Base-by-base conservation (phyloP, 2,113 vertebrate genomes). In the Platichthys stellatus region DNA sequence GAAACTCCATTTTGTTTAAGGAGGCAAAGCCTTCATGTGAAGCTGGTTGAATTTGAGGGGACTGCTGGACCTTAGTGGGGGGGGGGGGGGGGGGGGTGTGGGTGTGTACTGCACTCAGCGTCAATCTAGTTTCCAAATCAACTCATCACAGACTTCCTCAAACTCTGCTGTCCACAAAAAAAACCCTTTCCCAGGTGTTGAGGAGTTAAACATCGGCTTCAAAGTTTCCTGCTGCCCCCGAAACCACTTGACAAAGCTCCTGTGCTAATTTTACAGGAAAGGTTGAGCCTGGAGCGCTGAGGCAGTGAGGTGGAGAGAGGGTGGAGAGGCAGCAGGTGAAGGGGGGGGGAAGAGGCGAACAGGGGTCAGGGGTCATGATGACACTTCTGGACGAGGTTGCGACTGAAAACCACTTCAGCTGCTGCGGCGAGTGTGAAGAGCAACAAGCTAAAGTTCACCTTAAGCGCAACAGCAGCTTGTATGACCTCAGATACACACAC, bases 371-470 rank as follows among this genome's bases (percentile, higher is more conserved):
- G 76, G 69, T 69, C 76, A 77, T 61, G 60, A 64, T 69, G 57
- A 81, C 82, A 62, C 72, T 81, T 45, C 1, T 4, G 9, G 58
- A 21, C 6, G 12, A 64, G 51, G 82, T 60, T 20, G 8, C 56
- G 35, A 63, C 63, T 23, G 6, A 74, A 54, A 69, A 1, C 63
- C 74, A 72, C 87, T 88, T 82, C 80, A 85, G 54, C 35, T 1
- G 51, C 43, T 18, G 11, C 0, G 6, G 13, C 51, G 61, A 73
- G 79, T 13, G 53, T 45, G 60, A 70, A 74, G 67, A 76, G 72
- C 74, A 57, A 71, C 63, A 57, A 76, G 2, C 20, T 24, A 72
- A 68, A 72, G 71, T 68, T 84, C 69, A 35, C 57, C 54, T 60
- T 58, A 31, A 69, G 63, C 67, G 53, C 24, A 43, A 28, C 76